Evolutionary conservation across 1,140 invertebrate species (phyloP).

Genomic region (Sinella curviseta): DNA sequence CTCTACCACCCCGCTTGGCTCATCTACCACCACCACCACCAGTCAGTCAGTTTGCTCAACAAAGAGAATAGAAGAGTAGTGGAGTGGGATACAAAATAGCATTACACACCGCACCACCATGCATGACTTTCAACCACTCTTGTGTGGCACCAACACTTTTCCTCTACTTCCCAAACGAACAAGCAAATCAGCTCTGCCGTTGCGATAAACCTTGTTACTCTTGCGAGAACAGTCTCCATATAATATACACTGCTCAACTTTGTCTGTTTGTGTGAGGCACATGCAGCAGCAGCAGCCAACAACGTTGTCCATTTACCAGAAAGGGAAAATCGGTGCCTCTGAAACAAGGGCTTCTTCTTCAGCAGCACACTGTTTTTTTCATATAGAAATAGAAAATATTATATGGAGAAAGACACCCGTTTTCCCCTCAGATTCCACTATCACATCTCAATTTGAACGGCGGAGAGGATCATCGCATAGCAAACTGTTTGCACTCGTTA

Average conservation of each 20-base stretch:
- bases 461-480: background rate
- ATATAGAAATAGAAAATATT: background rate
- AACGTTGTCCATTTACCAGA: no score
- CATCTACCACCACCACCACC: background rate
- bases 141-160: background rate
- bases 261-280: no score
- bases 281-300: no score
- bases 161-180: background rate
- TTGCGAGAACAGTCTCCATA: background rate
- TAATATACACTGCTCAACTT: no score
- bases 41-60: no score
- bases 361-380: background rate
- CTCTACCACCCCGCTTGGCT: background rate
- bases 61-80: no score
- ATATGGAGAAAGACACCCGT: background rate
- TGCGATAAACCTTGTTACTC: background rate
- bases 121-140: conserved; percentile 10
- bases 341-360: background rate
- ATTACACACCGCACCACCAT: background rate
- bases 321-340: conserved; percentile 8
- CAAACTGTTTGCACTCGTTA: background rate
- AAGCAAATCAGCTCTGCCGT: background rate
- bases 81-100: no score
- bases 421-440: background rate
- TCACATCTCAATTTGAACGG: conserved; percentile 14